Evolutionary conservation across 1,140 invertebrate genomes (phyloP).

Genomic region (roundworm (Caenorhabditis elegans)): DNA sequence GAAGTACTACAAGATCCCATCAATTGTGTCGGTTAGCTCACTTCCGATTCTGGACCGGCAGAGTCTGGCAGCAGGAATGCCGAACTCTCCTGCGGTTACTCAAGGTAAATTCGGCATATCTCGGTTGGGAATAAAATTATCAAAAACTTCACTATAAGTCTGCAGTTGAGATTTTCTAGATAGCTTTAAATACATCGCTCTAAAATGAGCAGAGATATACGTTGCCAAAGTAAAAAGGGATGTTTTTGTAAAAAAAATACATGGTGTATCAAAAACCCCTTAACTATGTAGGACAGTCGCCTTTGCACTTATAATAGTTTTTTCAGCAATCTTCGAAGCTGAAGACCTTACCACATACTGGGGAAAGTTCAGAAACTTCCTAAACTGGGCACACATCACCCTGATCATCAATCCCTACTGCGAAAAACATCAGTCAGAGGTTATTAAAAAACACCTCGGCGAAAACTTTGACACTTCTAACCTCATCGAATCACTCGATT

Average conservation of each 20-base stretch:
- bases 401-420: not conserved
- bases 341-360: not conserved
- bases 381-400: constrained; percentile 3
- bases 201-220: too few species aligned
- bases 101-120: not conserved
- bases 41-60: not conserved
- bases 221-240: too few species aligned
- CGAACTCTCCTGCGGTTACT: not conserved
- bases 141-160: not conserved
- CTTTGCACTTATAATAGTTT: too few species aligned
- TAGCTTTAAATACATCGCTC: too few species aligned
- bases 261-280: too few species aligned
- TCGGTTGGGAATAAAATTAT: not conserved
- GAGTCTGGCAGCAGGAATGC: not conserved
- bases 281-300: too few species aligned
- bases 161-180: not conserved
- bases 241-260: too few species aligned
- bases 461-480: not conserved
- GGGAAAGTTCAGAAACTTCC: not conserved
- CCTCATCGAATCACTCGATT: not conserved
- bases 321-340: not conserved
- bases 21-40: not conserved
- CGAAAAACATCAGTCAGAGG: not conserved
- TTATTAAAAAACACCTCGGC: not conserved
- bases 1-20: not conserved